Conservation (phyloP, 2,113 vertebrate genomes). For the Burhinus bistriatus region DNA sequence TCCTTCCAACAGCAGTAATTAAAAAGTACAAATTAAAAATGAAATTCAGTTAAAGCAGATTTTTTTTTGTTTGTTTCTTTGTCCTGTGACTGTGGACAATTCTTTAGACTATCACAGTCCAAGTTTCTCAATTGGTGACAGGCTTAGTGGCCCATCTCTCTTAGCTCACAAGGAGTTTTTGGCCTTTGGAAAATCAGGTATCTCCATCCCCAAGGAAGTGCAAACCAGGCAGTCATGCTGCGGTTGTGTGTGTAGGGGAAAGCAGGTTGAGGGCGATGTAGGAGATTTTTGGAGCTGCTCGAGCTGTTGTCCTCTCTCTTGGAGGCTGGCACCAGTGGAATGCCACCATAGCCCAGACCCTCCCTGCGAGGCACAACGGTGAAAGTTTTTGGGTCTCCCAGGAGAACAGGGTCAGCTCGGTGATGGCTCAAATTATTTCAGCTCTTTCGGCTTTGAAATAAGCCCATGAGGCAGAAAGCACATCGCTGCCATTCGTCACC, state of each 20-base stretch:
- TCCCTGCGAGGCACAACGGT: rapidly evolving
- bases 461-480: rapidly evolving
- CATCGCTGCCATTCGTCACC: rapidly evolving
- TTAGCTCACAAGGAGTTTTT: neutral
- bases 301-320: neutral
- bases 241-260: neutral
- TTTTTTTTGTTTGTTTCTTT: neutral
- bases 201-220: neutral
- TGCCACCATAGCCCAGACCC: neutral
- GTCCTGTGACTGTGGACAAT: neutral
- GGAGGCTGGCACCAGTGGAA: neutral
- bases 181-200: neutral
- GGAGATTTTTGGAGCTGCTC: neutral
- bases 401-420: neutral
- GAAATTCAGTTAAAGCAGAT: neutral
- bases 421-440: neutral
- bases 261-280: rapidly evolving
- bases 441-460: neutral
- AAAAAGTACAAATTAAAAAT: neutral
- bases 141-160: neutral
- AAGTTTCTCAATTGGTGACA: rapidly evolving
- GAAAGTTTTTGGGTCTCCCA: neutral
- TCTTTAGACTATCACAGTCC: neutral
- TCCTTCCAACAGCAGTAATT: neutral
- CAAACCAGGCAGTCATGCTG: rapidly evolving